These are phyloP conservation scores for Anoura caudifer DNA, from an alignment of 2,113 vertebrate species.

Conservation along the genomic window DNA sequence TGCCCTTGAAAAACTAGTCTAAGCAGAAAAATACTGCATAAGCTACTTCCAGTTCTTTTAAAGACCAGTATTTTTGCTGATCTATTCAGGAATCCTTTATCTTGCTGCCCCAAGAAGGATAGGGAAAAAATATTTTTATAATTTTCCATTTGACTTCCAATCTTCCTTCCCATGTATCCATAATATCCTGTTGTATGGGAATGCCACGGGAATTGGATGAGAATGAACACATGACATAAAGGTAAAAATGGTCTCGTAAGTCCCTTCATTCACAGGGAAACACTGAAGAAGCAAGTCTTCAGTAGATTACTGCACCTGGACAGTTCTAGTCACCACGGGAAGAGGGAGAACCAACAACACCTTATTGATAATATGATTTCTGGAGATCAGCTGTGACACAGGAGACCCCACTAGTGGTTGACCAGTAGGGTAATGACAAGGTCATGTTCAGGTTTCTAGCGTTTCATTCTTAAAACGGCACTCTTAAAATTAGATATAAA, in stretches of 20 bases:
- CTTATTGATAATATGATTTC: background rate
- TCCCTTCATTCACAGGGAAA: background rate
- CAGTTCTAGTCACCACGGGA: background rate
- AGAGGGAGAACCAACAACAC: background rate
- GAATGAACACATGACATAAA: background rate
- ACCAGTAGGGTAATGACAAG: background rate
- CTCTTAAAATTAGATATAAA: background rate
- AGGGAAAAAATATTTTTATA: background rate
- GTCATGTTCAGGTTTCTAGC: background rate
- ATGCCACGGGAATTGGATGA: background rate
- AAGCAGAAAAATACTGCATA: constrained; percentile 68
- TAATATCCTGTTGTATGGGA: background rate
- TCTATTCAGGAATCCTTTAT: background rate
- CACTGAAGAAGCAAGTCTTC: background rate
- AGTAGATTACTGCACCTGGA: background rate
- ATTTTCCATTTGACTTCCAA: background rate
- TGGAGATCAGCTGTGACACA: background rate
- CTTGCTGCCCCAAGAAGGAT: background rate
- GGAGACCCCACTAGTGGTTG: background rate
- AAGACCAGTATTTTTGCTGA: constrained; percentile 27
- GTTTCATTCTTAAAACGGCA: background rate
- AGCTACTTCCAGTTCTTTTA: constrained; percentile 39
- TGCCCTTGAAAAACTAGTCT: constrained; percentile 53
- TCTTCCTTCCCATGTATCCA: background rate
- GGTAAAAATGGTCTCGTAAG: background rate